These are phyloP conservation scores for Felis catus DNA, from an alignment of 2,113 vertebrate genomes.

Conservation along the genomic window DNA sequence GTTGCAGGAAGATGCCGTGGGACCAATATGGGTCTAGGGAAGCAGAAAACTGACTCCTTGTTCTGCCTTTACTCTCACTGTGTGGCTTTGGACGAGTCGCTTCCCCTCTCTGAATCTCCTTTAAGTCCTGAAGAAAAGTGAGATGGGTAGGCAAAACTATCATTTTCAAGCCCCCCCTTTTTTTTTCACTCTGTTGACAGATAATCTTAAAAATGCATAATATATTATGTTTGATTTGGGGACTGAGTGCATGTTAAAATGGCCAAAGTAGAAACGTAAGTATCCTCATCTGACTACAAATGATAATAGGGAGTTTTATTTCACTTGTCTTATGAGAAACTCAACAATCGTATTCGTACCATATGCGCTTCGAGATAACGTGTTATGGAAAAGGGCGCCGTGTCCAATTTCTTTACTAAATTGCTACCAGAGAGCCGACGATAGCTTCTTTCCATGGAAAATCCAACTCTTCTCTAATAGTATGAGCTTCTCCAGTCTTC, in stretches of 20 bases:
- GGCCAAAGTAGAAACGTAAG: not conserved
- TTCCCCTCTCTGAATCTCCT: not conserved
- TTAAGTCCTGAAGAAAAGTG: not conserved
- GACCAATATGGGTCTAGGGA: not conserved
- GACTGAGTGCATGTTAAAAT: not conserved
- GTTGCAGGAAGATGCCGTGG: not conserved
- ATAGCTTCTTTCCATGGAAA: not conserved
- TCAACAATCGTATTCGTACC: not conserved
- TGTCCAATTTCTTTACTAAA: not conserved
- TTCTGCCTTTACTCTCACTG: not conserved
- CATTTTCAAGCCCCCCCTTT: not conserved
- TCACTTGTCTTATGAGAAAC: not conserved
- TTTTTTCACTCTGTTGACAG: not conserved
- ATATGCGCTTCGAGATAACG: not conserved
- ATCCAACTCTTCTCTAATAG: not conserved
- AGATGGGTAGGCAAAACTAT: not conserved
- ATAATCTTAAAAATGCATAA: not conserved
- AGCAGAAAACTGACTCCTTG: not conserved
- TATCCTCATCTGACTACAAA: not conserved
- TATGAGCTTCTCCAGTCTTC: not conserved
- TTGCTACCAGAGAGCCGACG: not conserved
- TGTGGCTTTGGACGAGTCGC: not conserved
- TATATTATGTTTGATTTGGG: not conserved
- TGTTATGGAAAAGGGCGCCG: not conserved
- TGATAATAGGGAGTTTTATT: conserved; percentile 16